phyloP scores from a whole-genome alignment of 2,888 invertebrate genomes.

The Pristionchus fissidentatus region DNA sequence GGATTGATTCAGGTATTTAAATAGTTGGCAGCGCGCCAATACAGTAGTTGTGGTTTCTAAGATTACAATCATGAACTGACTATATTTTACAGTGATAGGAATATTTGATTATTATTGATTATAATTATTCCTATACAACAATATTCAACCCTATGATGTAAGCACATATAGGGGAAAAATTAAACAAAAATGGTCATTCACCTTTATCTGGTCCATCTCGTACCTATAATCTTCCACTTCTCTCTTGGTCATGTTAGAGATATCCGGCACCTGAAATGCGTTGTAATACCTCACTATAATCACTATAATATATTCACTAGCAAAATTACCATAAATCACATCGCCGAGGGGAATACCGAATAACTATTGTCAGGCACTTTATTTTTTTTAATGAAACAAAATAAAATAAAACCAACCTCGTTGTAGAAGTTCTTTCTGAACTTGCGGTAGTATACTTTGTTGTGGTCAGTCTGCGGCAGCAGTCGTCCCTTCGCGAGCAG shows the following conservation, averaged over 20 bases:
- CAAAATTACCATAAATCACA: too few relatives aligned
- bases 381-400: neutral
- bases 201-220: constrained; percentile 93
- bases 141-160: neutral
- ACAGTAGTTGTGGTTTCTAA: too few relatives aligned
- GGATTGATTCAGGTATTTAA: too few relatives aligned
- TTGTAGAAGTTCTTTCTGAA: constrained; percentile 97
- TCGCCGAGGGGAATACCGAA: too few relatives aligned
- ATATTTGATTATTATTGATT: too few relatives aligned
- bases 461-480: constrained; percentile 89
- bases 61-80: too few relatives aligned
- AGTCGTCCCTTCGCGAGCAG: constrained; percentile 75
- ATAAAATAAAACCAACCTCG: constrained; percentile 79
- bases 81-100: too few relatives aligned
- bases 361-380: too few relatives aligned
- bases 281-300: too few relatives aligned
- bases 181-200: neutral
- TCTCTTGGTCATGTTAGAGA: constrained; percentile 90
- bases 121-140: neutral
- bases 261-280: constrained; percentile 83
- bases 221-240: constrained; percentile 78
- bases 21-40: too few relatives aligned
- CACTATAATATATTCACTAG: too few relatives aligned
- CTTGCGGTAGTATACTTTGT: constrained; percentile 87
- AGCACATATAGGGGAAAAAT: neutral